Percentiles rank a stretch among this genome's conserved stretches.
Conservation (phyloP, 2,113 vertebrate species). For the Macquaria australasica region DNA sequence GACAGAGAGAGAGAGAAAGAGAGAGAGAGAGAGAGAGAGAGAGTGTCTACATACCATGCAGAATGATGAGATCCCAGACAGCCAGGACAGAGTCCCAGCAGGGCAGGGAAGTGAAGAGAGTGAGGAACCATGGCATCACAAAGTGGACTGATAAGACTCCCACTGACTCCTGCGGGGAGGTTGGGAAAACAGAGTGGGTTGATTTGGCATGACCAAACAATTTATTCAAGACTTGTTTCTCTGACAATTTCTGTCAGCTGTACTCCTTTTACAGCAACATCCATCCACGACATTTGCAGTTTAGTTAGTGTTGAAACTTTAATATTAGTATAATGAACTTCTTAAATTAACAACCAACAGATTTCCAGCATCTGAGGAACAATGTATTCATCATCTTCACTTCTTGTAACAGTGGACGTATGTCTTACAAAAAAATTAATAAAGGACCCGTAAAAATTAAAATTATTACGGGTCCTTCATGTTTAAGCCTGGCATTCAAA, state of each 20-base stretch:
- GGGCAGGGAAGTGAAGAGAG: conserved; percentile 84
- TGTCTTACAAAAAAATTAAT: background rate
- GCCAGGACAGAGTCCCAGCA: conserved; percentile 86
- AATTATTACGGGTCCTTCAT: background rate
- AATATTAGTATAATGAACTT: too few species aligned
- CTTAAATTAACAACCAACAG: background rate
- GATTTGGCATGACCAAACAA: conserved; percentile 17
- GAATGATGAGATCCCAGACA: conserved; percentile 84
- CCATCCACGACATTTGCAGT: background rate
- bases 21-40: too few species aligned
- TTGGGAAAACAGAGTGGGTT: background rate
- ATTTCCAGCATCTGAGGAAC: background rate
- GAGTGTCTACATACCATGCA: conserved; percentile 74
- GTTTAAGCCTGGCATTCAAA: background rate
- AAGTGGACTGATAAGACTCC: conserved; percentile 80
- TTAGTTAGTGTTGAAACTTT: background rate
- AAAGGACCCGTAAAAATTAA: too few species aligned
- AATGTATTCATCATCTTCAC: background rate
- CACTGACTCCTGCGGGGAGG: conserved; percentile 75
- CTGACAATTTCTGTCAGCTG: conserved; percentile 7
- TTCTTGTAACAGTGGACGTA: too few species aligned
- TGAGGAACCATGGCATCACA: conserved; percentile 84
- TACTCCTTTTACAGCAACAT: background rate
- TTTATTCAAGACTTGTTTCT: background rate
- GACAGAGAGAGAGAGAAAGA: too few species aligned